Conservation (phyloP, 2,113 vertebrate genomes). For the Pseudopodoces humilis region DNA sequence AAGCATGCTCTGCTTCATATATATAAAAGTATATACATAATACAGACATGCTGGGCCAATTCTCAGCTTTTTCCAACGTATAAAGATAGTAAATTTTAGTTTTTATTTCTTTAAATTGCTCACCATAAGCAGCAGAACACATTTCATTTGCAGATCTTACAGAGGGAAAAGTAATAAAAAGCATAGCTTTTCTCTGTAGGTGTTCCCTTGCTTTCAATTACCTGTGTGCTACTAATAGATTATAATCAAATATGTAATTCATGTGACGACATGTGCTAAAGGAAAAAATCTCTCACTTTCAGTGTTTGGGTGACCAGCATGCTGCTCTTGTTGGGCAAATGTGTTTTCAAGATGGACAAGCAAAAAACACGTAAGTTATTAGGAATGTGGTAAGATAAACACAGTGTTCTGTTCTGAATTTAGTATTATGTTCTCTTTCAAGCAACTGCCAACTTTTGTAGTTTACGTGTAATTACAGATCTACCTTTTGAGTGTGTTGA, state of each 20-base stretch:
- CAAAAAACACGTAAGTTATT: conserved; percentile 94
- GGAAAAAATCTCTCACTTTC: background rate
- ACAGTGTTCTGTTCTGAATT: background rate
- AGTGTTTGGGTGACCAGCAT: conserved; percentile 98
- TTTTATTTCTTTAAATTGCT: background rate
- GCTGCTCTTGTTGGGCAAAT: conserved; percentile 97
- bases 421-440: background rate
- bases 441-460: background rate
- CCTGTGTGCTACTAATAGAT: background rate
- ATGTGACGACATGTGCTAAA: background rate
- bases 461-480: background rate
- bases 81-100: background rate
- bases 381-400: background rate
- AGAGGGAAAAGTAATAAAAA: background rate
- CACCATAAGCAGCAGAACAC: background rate
- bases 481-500: background rate
- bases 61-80: background rate
- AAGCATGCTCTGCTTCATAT: background rate
- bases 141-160: background rate
- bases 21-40: background rate
- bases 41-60: background rate
- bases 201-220: background rate
- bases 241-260: background rate
- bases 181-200: background rate
- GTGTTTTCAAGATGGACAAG: conserved; percentile 92